Evolutionary conservation across 2,113 vertebrate genomes (phyloP).

Genomic region (Meriones unguiculatus): DNA sequence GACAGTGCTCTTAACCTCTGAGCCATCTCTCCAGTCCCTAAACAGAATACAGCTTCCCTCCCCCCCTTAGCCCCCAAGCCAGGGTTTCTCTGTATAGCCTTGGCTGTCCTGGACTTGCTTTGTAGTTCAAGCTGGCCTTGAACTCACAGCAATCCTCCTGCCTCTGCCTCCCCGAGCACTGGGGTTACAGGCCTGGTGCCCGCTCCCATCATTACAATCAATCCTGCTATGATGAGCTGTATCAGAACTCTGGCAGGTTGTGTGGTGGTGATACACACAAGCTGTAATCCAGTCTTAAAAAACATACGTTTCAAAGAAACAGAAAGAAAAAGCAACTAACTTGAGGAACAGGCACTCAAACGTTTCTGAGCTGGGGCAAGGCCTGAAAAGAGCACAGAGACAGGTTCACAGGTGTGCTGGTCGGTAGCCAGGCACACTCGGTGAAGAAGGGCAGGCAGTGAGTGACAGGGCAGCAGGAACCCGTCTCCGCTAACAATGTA

Average conservation of each 20-base stretch:
- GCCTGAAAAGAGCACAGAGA: rapidly evolving
- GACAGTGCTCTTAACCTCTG: no score
- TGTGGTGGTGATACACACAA: background rate
- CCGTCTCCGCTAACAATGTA: background rate
- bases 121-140: no score
- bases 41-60: no score
- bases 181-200: no score
- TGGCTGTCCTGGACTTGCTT: no score
- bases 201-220: background rate
- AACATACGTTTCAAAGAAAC: conserved; percentile 11
- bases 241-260: background rate
- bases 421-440: background rate
- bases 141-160: no score
- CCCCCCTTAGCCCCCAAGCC: no score
- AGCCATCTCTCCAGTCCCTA: no score
- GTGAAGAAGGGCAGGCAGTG: background rate
- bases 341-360: background rate
- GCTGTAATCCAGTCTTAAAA: background rate
- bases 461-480: background rate
- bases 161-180: no score
- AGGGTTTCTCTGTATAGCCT: no score
- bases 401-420: background rate
- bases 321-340: background rate
- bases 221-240: background rate
- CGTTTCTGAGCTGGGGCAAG: background rate